Conservation (phyloP, 2,113 vertebrate species). For the Nematolebias whitei region DNA sequence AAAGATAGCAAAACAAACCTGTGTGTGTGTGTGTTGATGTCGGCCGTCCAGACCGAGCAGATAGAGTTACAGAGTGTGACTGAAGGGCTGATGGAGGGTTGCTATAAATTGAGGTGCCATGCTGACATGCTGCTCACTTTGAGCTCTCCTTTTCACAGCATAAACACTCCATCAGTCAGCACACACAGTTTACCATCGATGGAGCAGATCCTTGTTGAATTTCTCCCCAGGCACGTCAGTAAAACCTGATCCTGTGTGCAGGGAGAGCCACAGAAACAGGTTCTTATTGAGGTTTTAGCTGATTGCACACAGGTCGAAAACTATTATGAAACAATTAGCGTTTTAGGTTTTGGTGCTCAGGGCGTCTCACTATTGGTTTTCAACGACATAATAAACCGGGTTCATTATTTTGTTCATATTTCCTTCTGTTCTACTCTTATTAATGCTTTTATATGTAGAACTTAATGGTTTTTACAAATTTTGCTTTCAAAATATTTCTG, state of each 20-base stretch:
- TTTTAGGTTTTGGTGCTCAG: background rate
- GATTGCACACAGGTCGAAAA: background rate
- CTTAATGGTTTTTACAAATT: too few species aligned
- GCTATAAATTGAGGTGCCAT: constrained; percentile 66
- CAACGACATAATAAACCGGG: too few species aligned
- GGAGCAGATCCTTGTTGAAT: constrained; percentile 46
- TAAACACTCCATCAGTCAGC: constrained; percentile 61
- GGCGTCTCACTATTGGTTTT: background rate
- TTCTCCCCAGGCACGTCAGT: constrained; percentile 39
- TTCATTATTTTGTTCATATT: background rate
- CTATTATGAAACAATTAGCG: too few species aligned
- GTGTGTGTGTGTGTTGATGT: constrained; percentile 25
- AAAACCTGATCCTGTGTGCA: constrained; percentile 15
- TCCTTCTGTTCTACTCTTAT: background rate
- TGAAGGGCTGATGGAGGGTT: constrained; percentile 35
- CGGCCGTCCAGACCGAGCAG: constrained; percentile 22
- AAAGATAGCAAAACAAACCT: too few species aligned
- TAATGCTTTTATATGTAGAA: too few species aligned
- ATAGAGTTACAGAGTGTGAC: constrained; percentile 64
- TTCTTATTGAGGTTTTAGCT: background rate
- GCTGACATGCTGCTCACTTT: constrained; percentile 66
- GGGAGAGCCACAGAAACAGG: background rate
- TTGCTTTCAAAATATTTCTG: too few species aligned
- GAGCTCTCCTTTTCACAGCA: constrained; percentile 59
- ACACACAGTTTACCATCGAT: constrained; percentile 45